These are phyloP conservation scores for Castor canadensis DNA, from an alignment of 2,113 vertebrate genomes.

Conservation along the genomic window DNA sequence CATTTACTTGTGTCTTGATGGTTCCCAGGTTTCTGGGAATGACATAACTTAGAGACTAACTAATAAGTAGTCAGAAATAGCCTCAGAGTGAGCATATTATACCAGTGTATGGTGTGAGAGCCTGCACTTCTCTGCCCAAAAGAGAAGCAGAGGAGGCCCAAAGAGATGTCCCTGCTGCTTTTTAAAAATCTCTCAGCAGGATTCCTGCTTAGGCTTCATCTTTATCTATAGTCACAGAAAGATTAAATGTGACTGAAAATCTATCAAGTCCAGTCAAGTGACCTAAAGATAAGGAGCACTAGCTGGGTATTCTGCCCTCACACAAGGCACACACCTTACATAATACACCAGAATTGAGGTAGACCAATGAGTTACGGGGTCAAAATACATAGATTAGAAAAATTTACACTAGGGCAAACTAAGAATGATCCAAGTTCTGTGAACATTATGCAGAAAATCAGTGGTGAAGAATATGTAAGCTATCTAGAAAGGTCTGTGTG, in stretches of 20 bases:
- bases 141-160: background rate
- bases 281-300: background rate
- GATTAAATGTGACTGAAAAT: background rate
- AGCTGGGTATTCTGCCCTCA: background rate
- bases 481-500: background rate
- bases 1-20: background rate
- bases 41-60: background rate
- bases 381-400: background rate
- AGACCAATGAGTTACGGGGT: background rate
- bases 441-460: background rate
- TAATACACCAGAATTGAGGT: background rate
- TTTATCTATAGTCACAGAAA: background rate
- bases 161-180: background rate
- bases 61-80: background rate
- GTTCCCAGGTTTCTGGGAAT: background rate
- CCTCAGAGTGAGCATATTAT: background rate
- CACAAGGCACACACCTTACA: background rate
- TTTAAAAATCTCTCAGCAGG: background rate
- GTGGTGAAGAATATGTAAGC: background rate
- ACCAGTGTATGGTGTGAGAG: rapidly evolving
- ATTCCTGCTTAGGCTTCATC: background rate
- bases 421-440: background rate
- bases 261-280: background rate
- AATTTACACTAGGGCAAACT: background rate
- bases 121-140: background rate